Percentiles rank a stretch among this genome's conserved stretches.
phyloP scores from a whole-genome alignment of 2,888 invertebrate genomes.

The Lypha dubia region DNA sequence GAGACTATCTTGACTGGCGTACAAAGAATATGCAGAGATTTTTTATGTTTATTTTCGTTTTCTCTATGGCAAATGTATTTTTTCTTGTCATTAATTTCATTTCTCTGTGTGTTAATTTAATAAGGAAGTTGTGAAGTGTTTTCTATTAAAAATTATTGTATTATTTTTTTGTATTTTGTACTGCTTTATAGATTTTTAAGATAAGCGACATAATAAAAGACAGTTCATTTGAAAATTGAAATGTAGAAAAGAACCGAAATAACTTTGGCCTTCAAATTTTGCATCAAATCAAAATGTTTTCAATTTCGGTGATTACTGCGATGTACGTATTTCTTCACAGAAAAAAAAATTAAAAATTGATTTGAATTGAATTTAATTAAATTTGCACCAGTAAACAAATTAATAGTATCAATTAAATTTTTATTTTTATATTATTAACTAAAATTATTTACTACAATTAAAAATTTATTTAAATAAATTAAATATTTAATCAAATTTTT shows the following conservation, averaged over 20 bases:
- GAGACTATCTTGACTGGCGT: neutral
- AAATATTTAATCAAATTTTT: too few species aligned
- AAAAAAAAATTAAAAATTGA: too few species aligned
- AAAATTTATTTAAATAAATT: too few species aligned
- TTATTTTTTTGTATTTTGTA: constrained; percentile 1
- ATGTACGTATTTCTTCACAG: too few species aligned
- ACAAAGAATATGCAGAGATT: constrained; percentile 25
- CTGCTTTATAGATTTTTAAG: constrained; percentile 17
- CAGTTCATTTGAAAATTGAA: neutral
- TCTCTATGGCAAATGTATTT: neutral
- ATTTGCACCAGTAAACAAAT: too few species aligned
- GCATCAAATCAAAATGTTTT: too few species aligned
- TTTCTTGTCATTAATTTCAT: constrained; percentile 25
- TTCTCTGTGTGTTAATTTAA: constrained; percentile 55
- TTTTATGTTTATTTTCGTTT: constrained; percentile 1
- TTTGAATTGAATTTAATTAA: too few species aligned
- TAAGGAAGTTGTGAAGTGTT: constrained; percentile 66
- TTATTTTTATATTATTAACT: too few species aligned
- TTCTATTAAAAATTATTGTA: constrained; percentile 60
- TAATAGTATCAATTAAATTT: too few species aligned
- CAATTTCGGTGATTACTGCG: too few species aligned
- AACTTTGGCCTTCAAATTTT: too few species aligned
- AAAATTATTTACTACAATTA: too few species aligned
- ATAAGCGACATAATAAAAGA: constrained; percentile 15
- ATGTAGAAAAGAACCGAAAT: neutral